Conservation (phyloP, 2,113 vertebrate genomes). For the Menidia beryllina region DNA sequence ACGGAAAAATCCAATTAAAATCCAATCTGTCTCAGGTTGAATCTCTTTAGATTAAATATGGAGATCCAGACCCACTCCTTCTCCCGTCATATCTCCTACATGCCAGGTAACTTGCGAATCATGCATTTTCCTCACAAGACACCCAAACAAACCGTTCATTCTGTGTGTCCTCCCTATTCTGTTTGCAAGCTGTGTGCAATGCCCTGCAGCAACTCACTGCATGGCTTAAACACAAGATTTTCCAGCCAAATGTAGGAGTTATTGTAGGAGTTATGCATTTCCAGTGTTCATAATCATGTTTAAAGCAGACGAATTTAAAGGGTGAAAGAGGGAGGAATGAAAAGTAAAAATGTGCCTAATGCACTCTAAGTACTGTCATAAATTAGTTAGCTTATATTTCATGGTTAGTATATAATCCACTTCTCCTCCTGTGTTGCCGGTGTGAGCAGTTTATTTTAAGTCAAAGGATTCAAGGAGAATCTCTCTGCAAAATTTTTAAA, state of each 20-base stretch:
- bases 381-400: conserved; percentile 66
- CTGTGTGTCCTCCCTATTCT: conserved; percentile 31
- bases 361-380: conserved; percentile 50
- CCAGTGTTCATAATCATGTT: conserved; percentile 46
- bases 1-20: conserved; percentile 70
- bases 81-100: conserved; percentile 26
- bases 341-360: conserved; percentile 48
- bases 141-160: conserved; percentile 54
- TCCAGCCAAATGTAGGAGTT: conserved; percentile 26
- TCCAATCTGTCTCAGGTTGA: conserved; percentile 54
- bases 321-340: conserved; percentile 14
- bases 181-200: conserved; percentile 17
- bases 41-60: conserved; percentile 53
- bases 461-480: conserved; percentile 32
- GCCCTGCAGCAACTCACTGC: conserved; percentile 7
- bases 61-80: conserved; percentile 18
- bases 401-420: conserved; percentile 24
- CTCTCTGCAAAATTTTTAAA: conserved; percentile 31
- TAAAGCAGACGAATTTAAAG: conserved; percentile 49
- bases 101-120: conserved; percentile 63
- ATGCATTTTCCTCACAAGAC: conserved; percentile 46
- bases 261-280: conserved; percentile 31
- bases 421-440: conserved; percentile 1
- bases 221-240: conserved; percentile 30
- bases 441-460: conserved; percentile 36